Percentiles rank a stretch among this genome's conserved stretches.
Evolutionary conservation across 2,888 invertebrate genomes (phyloP).

Genomic region (Hypena proboscidalis): DNA sequence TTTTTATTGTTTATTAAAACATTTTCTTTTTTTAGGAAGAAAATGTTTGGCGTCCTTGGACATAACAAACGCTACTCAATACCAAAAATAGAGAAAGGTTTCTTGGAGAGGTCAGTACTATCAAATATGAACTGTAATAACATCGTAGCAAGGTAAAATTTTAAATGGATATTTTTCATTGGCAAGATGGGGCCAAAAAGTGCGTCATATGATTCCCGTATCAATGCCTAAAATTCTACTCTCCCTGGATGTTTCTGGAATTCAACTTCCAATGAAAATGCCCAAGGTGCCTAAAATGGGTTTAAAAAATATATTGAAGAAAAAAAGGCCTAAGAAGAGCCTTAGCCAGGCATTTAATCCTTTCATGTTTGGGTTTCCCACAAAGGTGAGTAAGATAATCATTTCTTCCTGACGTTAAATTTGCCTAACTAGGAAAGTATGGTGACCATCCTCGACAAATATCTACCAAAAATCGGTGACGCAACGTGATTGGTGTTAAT

Average conservation of each 20-base stretch:
- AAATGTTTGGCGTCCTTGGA: constrained; percentile 49
- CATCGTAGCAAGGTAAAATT: neutral
- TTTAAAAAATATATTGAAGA: neutral
- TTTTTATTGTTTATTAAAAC: too few relatives aligned
- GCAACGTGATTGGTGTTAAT: too few relatives aligned
- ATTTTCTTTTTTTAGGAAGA: constrained; percentile 55
- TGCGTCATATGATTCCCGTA: too few relatives aligned
- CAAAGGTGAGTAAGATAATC: too few relatives aligned
- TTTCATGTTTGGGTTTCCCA: constrained; percentile 39
- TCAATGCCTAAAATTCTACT: too few relatives aligned
- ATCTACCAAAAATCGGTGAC: too few relatives aligned
- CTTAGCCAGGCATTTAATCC: constrained; percentile 20
- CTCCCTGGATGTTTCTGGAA: too few relatives aligned
- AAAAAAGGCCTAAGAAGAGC: neutral
- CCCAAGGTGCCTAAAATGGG: neutral
- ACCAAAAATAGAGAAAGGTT: constrained; percentile 47
- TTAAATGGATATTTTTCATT: constrained; percentile 32
- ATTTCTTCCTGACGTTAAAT: too few relatives aligned
- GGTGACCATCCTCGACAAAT: too few relatives aligned
- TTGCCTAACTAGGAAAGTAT: too few relatives aligned
- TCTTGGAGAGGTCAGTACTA: constrained; percentile 45
- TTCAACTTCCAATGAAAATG: neutral
- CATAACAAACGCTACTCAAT: constrained; percentile 32
- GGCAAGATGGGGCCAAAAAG: too few relatives aligned
- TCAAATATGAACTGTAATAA: neutral